A percentile compares a stretch with the other conserved stretches of the same genome.
Conservation (phyloP, 2,888 invertebrate species). For the Drosophila hamatofila region DNA sequence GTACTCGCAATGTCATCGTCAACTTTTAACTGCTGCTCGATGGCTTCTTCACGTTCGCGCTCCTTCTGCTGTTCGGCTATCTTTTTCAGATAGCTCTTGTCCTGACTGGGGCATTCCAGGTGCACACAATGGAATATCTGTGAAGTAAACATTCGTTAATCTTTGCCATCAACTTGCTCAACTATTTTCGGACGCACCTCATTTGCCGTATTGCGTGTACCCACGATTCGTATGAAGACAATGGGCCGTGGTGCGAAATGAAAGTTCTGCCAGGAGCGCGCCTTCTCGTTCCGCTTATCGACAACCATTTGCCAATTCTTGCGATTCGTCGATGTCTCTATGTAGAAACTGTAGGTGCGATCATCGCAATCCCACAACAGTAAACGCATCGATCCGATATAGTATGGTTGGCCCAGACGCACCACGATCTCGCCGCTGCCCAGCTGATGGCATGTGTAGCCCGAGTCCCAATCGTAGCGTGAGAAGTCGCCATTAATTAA, state of each 20-base stretch:
- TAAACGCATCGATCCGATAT: conserved; percentile 95
- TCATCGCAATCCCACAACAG: conserved; percentile 99
- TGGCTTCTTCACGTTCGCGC: conserved; percentile 5
- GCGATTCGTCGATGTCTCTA: conserved; percentile 96
- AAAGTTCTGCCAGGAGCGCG: conserved; percentile 97
- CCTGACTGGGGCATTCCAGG: conserved; percentile 96
- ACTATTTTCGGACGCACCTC: conserved; percentile 88
- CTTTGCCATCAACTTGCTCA: background rate
- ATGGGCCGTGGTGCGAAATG: conserved; percentile 93
- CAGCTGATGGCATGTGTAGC: conserved; percentile 98
- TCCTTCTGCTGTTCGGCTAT: conserved; percentile 55
- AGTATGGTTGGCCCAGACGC: conserved; percentile 98
- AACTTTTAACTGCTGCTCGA: background rate
- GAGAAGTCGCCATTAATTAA: conserved; percentile 97
- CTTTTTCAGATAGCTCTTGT: conserved; percentile 73
- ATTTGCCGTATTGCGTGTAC: conserved; percentile 98
- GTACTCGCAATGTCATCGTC: conserved; percentile 56
- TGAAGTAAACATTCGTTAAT: conserved; percentile 30
- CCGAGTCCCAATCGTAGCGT: conserved; percentile 99
- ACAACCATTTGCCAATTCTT: conserved; percentile 96
- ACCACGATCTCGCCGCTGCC: conserved; percentile 97
- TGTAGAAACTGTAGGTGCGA: conserved; percentile 97
- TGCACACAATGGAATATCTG: conserved; percentile 99
- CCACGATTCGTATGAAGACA: conserved; percentile 97
- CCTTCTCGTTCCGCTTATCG: conserved; percentile 93